Conservation (phyloP, 1,140 invertebrate genomes). For the Bombyx mori region DNA sequence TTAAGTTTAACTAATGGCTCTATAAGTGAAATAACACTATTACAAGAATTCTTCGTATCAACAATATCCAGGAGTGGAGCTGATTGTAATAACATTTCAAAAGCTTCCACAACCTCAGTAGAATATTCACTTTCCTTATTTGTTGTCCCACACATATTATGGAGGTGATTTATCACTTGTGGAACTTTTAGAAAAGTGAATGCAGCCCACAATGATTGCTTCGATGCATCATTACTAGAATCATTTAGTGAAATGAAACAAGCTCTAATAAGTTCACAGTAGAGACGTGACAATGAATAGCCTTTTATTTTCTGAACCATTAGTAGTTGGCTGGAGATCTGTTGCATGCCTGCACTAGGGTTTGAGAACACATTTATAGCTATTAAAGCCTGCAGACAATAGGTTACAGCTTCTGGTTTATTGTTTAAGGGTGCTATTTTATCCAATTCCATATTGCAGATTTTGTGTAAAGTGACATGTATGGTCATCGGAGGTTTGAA, state of each 20-base stretch:
- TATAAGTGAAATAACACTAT: conserved; percentile 86
- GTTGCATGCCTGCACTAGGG: conserved; percentile 82
- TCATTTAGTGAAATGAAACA: conserved; percentile 91
- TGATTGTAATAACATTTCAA: conserved; percentile 86
- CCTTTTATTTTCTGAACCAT: conserved; percentile 88
- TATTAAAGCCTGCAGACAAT: conserved; percentile 81
- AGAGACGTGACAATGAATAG: conserved; percentile 79
- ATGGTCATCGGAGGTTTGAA: conserved; percentile 72
- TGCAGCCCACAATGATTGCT: conserved; percentile 91
- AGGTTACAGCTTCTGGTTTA: conserved; percentile 78
- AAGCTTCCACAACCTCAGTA: conserved; percentile 83
- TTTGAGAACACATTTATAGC: conserved; percentile 82
- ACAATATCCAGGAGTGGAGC: conserved; percentile 89
- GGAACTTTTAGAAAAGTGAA: conserved; percentile 94
- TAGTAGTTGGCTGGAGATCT: conserved; percentile 84
- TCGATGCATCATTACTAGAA: conserved; percentile 78
- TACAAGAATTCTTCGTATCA: conserved; percentile 90
- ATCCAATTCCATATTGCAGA: conserved; percentile 75
- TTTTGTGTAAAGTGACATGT: conserved; percentile 74
- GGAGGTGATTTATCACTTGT: conserved; percentile 81
- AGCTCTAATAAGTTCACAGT: conserved; percentile 90
- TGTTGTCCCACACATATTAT: conserved; percentile 68
- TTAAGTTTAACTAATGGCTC: conserved; percentile 85
- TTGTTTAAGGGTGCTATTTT: conserved; percentile 72
- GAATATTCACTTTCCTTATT: conserved; percentile 77